Percentiles rank a stretch among this genome's conserved stretches.
These are phyloP conservation scores for Nyctibius bracteatus DNA, from an alignment of 2,113 vertebrate species.

Conservation along the genomic window DNA sequence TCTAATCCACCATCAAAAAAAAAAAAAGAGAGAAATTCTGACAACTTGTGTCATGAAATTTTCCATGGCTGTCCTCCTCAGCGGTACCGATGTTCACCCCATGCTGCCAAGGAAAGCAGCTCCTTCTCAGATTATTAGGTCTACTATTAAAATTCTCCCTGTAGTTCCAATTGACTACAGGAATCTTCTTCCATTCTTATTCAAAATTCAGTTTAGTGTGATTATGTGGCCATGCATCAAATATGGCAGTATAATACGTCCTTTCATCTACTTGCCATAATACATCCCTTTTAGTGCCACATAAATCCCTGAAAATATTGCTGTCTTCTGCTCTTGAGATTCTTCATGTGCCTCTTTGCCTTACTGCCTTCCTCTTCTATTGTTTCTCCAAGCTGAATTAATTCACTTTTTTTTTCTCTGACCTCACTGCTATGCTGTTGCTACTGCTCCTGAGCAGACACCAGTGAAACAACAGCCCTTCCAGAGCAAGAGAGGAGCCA, in stretches of 20 bases:
- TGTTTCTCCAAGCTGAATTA: slow-evolving; percentile 65
- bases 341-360: slow-evolving; percentile 62
- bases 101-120: background rate
- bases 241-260: slow-evolving; percentile 67
- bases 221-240: slow-evolving; percentile 68
- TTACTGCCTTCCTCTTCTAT: slow-evolving; percentile 56
- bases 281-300: slow-evolving; percentile 68
- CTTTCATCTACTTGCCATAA: slow-evolving; percentile 68
- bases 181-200: slow-evolving; percentile 59
- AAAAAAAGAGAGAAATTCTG: background rate
- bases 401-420: background rate
- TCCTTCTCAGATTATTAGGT: background rate
- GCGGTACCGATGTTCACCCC: background rate
- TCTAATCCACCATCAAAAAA: background rate
- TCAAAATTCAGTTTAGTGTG: slow-evolving; percentile 66
- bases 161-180: slow-evolving; percentile 35
- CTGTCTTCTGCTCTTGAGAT: slow-evolving; percentile 67
- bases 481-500: background rate
- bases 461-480: background rate
- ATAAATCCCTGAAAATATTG: slow-evolving; percentile 64
- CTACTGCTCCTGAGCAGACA: background rate
- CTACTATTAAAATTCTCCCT: slow-evolving; percentile 41
- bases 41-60: background rate
- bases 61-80: background rate
- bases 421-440: background rate